Percentiles rank a stretch among this genome's conserved stretches.
Conservation (phyloP, 2,888 invertebrate genomes). For the Craniophora ligustri region DNA sequence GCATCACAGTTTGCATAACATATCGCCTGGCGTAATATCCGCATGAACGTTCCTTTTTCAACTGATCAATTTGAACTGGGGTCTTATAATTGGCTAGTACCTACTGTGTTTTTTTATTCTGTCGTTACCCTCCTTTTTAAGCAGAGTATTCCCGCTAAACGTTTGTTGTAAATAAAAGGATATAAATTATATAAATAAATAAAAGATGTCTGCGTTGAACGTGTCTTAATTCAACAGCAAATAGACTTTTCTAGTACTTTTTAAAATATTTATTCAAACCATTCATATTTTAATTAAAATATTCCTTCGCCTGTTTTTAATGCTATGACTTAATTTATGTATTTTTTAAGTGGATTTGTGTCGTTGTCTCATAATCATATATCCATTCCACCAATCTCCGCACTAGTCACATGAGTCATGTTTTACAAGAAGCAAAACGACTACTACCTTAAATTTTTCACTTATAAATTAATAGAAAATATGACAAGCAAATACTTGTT, state of each 20-base stretch:
- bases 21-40: constrained; percentile 57
- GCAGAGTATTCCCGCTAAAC: not conserved
- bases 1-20: constrained; percentile 74
- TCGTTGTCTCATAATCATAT: constrained; percentile 8
- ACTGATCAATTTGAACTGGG: constrained; percentile 51
- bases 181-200: no score
- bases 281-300: no score
- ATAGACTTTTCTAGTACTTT: no score
- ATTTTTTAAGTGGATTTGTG: constrained; percentile 8
- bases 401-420: constrained; percentile 7
- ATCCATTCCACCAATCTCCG: constrained; percentile 10
- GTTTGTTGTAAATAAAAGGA: constrained; percentile 3
- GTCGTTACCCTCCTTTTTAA: not conserved
- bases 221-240: no score
- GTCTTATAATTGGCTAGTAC: constrained; percentile 37
- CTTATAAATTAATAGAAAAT: constrained; percentile 25
- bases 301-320: no score
- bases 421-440: no score
- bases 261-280: no score
- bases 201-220: no score
- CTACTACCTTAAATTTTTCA: no score
- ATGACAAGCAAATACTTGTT: constrained; percentile 12
- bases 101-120: constrained; percentile 8
- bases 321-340: not conserved
- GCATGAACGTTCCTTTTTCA: constrained; percentile 58